Percentiles rank a stretch among this genome's conserved stretches.
These are phyloP conservation scores for Tachystola acroxantha DNA, from an alignment of 2,888 invertebrate genomes.

Conservation along the genomic window DNA sequence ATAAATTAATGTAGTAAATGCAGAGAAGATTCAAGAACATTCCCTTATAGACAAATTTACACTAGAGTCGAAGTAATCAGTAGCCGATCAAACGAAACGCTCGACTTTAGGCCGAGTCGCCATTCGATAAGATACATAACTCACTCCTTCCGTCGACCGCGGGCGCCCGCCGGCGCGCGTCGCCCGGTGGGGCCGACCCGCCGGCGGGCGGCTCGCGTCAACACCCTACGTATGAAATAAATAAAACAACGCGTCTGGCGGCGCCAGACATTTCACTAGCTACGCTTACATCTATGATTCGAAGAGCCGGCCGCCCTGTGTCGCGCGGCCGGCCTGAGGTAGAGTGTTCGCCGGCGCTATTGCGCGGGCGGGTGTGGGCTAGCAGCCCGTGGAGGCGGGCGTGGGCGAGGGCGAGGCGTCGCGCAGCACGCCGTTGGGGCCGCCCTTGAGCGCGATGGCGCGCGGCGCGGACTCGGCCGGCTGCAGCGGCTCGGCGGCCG, in stretches of 20 bases:
- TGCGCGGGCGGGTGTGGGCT: conserved; percentile 10
- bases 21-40: conserved; percentile 39
- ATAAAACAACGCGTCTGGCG: conserved; percentile 26
- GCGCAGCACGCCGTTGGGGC: conserved; percentile 47
- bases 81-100: conserved; percentile 16
- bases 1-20: conserved; percentile 44
- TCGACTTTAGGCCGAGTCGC: background rate
- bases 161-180: background rate
- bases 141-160: background rate
- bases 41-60: conserved; percentile 30
- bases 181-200: background rate
- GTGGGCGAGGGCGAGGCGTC: conserved; percentile 23
- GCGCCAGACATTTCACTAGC: conserved; percentile 49
- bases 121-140: background rate
- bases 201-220: conserved; percentile 2
- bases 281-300: conserved; percentile 67
- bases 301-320: conserved; percentile 47
- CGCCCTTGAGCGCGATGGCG: conserved; percentile 14
- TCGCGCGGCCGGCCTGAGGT: conserved; percentile 45
- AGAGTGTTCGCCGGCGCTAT: conserved; percentile 30
- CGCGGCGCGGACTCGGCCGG: conserved; percentile 24
- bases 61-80: conserved; percentile 27
- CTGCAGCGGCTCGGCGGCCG: conserved; percentile 51
- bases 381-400: conserved; percentile 24
- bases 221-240: conserved; percentile 11